Evolutionary conservation across 2,888 invertebrate species (phyloP).

Genomic region (Andrena praecox): DNA sequence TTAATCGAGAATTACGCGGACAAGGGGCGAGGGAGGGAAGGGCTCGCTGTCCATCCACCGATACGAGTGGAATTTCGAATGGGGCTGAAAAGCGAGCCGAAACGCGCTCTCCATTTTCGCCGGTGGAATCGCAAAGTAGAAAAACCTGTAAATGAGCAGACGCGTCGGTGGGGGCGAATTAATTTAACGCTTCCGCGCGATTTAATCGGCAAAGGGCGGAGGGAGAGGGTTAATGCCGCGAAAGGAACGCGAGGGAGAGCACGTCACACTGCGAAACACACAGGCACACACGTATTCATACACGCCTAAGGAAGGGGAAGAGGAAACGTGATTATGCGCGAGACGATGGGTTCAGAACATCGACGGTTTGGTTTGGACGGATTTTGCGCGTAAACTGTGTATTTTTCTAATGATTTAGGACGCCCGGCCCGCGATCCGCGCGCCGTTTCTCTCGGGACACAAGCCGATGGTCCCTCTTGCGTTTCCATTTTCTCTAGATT

Average conservation of each 20-base stretch:
- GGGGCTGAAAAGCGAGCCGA: background rate
- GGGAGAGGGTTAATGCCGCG: slow-evolving; percentile 23
- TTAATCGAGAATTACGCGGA: slow-evolving; percentile 23
- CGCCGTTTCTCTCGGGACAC: background rate
- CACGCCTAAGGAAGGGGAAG: slow-evolving; percentile 52
- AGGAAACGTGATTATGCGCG: slow-evolving; percentile 51
- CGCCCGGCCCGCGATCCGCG: slow-evolving; percentile 33
- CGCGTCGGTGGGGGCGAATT: slow-evolving; percentile 48
- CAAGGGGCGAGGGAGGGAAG: background rate
- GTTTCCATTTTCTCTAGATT: slow-evolving; percentile 68
- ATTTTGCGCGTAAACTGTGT: slow-evolving; percentile 78
- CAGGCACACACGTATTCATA: slow-evolving; percentile 18
- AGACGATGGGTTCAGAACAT: slow-evolving; percentile 64
- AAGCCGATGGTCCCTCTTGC: slow-evolving; percentile 27
- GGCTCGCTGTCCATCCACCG: slow-evolving; percentile 1
- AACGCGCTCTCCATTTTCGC: slow-evolving; percentile 13
- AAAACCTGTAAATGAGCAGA: slow-evolving; percentile 52
- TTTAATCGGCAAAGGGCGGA: slow-evolving; percentile 37
- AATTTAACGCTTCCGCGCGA: slow-evolving; percentile 47
- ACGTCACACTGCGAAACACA: slow-evolving; percentile 33
- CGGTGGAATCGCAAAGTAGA: slow-evolving; percentile 38
- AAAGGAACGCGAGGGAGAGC: slow-evolving; percentile 33
- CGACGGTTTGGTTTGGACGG: slow-evolving; percentile 63
- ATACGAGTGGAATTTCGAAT: slow-evolving; percentile 4
- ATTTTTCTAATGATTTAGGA: slow-evolving; percentile 83